Evolutionary conservation across 2,888 invertebrate genomes (phyloP), one percentile per base, ranked within the genome.

Genomic region (Caenorhabditis virilis): DNA sequence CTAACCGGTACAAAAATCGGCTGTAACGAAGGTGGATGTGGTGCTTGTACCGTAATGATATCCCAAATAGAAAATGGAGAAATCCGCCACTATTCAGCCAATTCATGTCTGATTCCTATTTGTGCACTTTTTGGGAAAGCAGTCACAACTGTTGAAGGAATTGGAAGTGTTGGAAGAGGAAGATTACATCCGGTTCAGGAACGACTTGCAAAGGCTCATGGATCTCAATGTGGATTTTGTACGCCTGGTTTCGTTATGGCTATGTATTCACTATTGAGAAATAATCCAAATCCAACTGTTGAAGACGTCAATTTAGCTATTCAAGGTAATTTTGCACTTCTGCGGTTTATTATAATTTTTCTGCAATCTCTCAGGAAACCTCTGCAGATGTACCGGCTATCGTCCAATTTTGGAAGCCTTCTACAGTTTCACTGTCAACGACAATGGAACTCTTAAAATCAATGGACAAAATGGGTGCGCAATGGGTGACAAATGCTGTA

Each of bases 231-330:
- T 83, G 94, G 94, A 0, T 94, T 92, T 84, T 94, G 93, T 78
- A 94, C 94, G 0, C 94, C 94, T 0, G 95, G 95, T 26, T 92
- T 95, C 66, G 91, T 95, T 0, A 95, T 95, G 95, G 93, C 94
- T 0, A 93, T 95, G 92, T 95, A 94, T 80, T 87, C 92, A 0
- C 86, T 95, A 39, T 85, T 95, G 0, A 86, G 95, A 78, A 90
- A 88, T 75, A 88, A 88, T 39, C 87, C 88, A 0, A 87, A 88
- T 78, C 91, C 93, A 1, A 74, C 76, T 6, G 59, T 69, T 7
- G 53, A 60, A 7, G 74, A 82, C 26, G 69, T 82, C 45, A 76
- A 80, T 41, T 69, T 76, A 18, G 69, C 77, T 3, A 47, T 82
- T 16, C 81, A 82, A 54, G 80, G 42, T 11, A 9, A 9, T 13